A percentile compares a stretch with the other conserved stretches of the same genome.
Conservation (phyloP, 2,888 invertebrate genomes). For the Acanthococcus lagerstroemiae region DNA sequence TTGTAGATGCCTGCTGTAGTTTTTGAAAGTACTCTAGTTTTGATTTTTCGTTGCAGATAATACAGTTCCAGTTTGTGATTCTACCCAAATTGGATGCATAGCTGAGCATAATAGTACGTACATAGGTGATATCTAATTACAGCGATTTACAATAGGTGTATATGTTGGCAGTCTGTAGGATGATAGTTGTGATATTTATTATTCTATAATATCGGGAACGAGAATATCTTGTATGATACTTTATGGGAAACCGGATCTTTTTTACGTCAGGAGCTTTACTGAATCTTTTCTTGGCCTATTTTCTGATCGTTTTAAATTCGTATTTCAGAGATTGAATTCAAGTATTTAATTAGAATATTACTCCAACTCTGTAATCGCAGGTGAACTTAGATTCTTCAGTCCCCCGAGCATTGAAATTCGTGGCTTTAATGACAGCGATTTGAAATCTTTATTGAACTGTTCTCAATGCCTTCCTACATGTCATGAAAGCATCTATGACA, state of each 20-base stretch:
- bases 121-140: too few species aligned
- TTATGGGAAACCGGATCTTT: too few species aligned
- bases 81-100: slow-evolving; percentile 36
- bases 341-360: not conserved
- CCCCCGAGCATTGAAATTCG: slow-evolving; percentile 36
- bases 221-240: too few species aligned
- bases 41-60: slow-evolving; percentile 34
- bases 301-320: too few species aligned
- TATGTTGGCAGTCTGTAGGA: too few species aligned
- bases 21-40: not conserved
- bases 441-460: slow-evolving; percentile 36
- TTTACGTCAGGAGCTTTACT: too few species aligned
- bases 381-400: slow-evolving; percentile 36
- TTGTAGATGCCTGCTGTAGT: not conserved
- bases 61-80: slow-evolving; percentile 36
- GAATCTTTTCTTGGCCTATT: too few species aligned
- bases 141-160: too few species aligned
- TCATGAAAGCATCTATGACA: slow-evolving; percentile 37
- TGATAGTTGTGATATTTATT: too few species aligned
- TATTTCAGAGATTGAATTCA: too few species aligned
- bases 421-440: slow-evolving; percentile 33
- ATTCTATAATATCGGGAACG: too few species aligned
- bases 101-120: slow-evolving; percentile 36
- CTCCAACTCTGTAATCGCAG: too few species aligned
- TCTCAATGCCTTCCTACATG: slow-evolving; percentile 38